These are phyloP conservation scores for Podarcis cretensis DNA, from an alignment of 2,113 vertebrate genomes.

Conservation along the genomic window DNA sequence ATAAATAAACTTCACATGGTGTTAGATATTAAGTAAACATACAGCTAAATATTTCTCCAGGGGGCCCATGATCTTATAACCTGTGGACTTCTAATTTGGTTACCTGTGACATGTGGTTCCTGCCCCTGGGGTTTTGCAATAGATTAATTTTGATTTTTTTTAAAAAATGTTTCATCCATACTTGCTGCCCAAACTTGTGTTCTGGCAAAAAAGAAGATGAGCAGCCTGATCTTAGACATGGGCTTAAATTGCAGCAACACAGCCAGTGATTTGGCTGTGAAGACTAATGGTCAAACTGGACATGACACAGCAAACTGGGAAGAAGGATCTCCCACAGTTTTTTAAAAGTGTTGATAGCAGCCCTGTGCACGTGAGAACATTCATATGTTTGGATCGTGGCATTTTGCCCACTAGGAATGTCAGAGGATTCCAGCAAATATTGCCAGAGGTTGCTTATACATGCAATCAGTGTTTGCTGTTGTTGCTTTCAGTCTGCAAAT, in stretches of 20 bases:
- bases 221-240: not conserved
- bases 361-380: not conserved
- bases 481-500: too few relatives aligned
- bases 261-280: not conserved
- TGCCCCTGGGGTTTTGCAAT: conserved; percentile 55
- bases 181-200: conserved; percentile 32
- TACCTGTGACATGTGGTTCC: conserved; percentile 75
- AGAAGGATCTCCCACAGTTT: not conserved
- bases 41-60: conserved; percentile 79
- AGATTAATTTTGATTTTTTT: conserved; percentile 70
- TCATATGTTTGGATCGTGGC: too few relatives aligned
- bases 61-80: conserved; percentile 77
- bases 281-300: not conserved
- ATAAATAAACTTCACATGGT: conserved; percentile 86
- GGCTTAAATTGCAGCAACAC: not conserved
- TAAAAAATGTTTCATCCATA: not conserved
- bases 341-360: not conserved
- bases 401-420: too few relatives aligned
- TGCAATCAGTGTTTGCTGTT: too few relatives aligned
- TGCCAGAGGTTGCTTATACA: too few relatives aligned
- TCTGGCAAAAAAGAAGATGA: conserved; percentile 6
- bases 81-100: conserved; percentile 81
- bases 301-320: not conserved
- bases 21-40: conserved; percentile 86
- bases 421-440: too few relatives aligned